phyloP scores from a whole-genome alignment of 1,140 invertebrate genomes.

The Drosophila nigrodunni region DNA sequence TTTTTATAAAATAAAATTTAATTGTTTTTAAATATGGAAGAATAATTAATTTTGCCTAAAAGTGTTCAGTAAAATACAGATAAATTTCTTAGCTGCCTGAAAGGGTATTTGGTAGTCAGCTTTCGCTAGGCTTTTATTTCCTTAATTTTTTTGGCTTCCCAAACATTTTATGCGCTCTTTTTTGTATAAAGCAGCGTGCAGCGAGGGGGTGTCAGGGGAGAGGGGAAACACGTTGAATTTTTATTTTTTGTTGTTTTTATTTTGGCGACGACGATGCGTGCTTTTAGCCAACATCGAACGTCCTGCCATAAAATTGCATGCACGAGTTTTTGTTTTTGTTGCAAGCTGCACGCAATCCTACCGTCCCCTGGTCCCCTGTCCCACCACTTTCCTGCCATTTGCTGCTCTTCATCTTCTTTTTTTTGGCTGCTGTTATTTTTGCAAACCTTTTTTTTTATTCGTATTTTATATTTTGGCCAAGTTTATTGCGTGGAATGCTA shows the following conservation, averaged over 20 bases:
- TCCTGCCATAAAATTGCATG: conserved; percentile 79
- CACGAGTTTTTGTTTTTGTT: conserved; percentile 63
- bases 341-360: background rate
- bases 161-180: conserved; percentile 16
- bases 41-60: no score
- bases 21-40: no score
- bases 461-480: conserved; percentile 50
- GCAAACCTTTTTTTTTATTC: conserved; percentile 39
- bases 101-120: conserved; percentile 5
- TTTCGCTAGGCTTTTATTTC: background rate
- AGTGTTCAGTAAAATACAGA: no score
- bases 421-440: conserved; percentile 35
- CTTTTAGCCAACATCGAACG: conserved; percentile 53
- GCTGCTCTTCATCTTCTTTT: conserved; percentile 38
- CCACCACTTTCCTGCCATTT: conserved; percentile 1
- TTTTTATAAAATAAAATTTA: no score
- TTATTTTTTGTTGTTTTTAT: background rate
- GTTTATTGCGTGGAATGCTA: conserved; percentile 82
- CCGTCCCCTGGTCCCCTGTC: background rate
- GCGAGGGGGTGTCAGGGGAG: conserved; percentile 18
- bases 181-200: conserved; percentile 28
- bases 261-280: conserved; percentile 41
- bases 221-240: conserved; percentile 25
- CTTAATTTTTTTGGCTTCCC: conserved; percentile 18
- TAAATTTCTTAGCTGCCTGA: background rate